Evolutionary conservation across 2,888 invertebrate genomes (phyloP), one percentile per base, ranked within the genome.

Genomic region (Aspidiotus destructor): DNA sequence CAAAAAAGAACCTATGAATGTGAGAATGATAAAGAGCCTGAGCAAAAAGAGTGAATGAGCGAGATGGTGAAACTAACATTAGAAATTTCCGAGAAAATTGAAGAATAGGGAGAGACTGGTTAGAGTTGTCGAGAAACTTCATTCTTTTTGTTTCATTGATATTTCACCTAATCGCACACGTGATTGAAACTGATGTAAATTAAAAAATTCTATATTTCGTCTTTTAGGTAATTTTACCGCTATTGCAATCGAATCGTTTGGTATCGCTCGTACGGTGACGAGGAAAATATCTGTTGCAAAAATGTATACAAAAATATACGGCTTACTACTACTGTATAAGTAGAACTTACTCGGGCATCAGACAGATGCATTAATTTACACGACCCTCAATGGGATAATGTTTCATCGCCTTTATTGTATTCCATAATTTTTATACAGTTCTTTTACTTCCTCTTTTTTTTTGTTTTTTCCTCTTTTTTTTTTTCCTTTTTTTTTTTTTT

Each of bases 241-340:
- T 13, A 48, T n/a, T n/a, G 48, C 48, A 48, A 48, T 48, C 48
- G 48, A 48, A 48, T 48, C 48, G 48, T 48, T 28, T 6, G 48
- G 48, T 48, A 48, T 48, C n/a, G n/a, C 48, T 48, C 48, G 48
- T 48, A 48, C 48, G 48, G 48, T 48, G 48, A 48, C 48, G 48
- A 48, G 48, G n/a, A 48, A 48, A n/a, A 48, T 48, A 48, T 48
- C 48, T 13, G 48, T 48, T n/a, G 10, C 48, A 48, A 48, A 48
- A 48, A 48, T 48, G 48, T 48, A 13, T 48, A 13, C 48, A 48
- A 48, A 28, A 28, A 28, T 28, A 28, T 28, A 28, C 28, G 28
- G 28, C 28, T 28, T 28, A 28, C 28, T 28, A 28, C 28, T 28
- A 28, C 28, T 28, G 28, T 28, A 28, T 28, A 28, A 28, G 28